A percentile compares a stretch with the other conserved stretches of the same genome.
Evolutionary conservation across 2,888 invertebrate genomes (phyloP).

Genomic region (Steinernema carpocapsae): DNA sequence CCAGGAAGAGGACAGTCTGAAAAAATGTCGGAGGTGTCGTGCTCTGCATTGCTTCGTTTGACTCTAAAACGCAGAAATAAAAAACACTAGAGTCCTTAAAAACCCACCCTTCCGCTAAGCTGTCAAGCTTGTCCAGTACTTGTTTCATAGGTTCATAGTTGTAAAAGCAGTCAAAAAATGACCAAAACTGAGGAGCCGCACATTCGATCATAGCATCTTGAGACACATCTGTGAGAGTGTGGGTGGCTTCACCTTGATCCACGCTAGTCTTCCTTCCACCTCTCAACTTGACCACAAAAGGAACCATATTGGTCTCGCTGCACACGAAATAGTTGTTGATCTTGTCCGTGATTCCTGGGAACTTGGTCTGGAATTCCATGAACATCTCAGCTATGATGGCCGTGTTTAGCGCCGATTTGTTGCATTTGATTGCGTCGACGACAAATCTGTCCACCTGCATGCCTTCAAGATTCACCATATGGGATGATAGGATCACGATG

Average conservation of each 20-base stretch:
- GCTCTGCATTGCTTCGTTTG: no score
- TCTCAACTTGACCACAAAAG: not conserved
- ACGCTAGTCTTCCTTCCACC: no score
- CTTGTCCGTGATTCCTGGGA: not conserved
- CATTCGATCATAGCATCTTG: slow-evolving; percentile 14
- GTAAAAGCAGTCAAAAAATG: slow-evolving; percentile 7
- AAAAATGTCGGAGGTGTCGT: not conserved
- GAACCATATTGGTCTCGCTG: not conserved
- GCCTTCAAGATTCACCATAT: not conserved
- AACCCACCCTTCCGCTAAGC: not conserved
- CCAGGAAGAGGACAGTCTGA: not conserved
- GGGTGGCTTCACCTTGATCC: no score
- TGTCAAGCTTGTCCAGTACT: not conserved
- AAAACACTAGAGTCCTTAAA: not conserved
- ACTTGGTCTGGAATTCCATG: not conserved
- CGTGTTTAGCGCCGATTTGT: not conserved
- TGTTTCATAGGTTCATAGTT: not conserved
- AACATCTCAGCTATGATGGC: slow-evolving; percentile 1
- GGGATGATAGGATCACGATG: not conserved
- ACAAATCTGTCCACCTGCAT: not conserved
- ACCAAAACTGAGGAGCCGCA: not conserved
- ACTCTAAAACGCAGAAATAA: no score
- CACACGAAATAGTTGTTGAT: slow-evolving; percentile 13
- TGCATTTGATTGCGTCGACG: not conserved
- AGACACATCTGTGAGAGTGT: no score